These are phyloP conservation scores for Propsilocerus akamusi DNA, from an alignment of 1,140 invertebrate species.

Conservation along the genomic window DNA sequence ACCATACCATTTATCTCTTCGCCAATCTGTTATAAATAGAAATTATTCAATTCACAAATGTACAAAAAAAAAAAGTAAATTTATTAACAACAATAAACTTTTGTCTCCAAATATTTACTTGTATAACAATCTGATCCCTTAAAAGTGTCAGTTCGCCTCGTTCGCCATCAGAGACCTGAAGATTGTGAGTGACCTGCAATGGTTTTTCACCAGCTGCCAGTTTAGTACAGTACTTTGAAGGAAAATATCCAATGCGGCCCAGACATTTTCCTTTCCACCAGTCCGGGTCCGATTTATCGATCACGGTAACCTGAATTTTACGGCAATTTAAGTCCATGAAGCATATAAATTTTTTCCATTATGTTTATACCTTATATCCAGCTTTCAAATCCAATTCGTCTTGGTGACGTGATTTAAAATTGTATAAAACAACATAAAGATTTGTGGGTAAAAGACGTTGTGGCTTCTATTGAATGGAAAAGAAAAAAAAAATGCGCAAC, in stretches of 20 bases:
- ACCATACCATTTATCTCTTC: slow-evolving; percentile 84
- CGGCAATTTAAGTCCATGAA: neutral
- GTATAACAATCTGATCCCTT: slow-evolving; percentile 55
- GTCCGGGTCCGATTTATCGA: slow-evolving; percentile 82
- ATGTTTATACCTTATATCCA: slow-evolving; percentile 51
- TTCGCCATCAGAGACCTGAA: slow-evolving; percentile 41
- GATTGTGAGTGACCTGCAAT: slow-evolving; percentile 58
- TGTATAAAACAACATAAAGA: slow-evolving; percentile 86
- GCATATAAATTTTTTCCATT: neutral
- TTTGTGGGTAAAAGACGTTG: slow-evolving; percentile 75
- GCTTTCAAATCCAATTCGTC: slow-evolving; percentile 90
- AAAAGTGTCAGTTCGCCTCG: slow-evolving; percentile 40
- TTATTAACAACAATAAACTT: neutral
- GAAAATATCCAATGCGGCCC: slow-evolving; percentile 81
- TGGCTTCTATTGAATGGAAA: slow-evolving; percentile 42
- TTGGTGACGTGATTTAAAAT: slow-evolving; percentile 81
- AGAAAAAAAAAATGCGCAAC: slow-evolving; percentile 1
- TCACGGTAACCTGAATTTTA: slow-evolving; percentile 54
- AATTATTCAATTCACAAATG: no score
- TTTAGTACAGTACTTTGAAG: slow-evolving; percentile 83
- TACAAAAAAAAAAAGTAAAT: slow-evolving; percentile 16
- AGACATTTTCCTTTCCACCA: slow-evolving; percentile 96
- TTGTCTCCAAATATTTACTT: slow-evolving; percentile 27
- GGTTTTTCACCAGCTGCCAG: slow-evolving; percentile 76
- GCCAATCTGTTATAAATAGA: slow-evolving; percentile 37